phyloP scores from a whole-genome alignment of 2,888 invertebrate genomes.

The Dorcus hopei region DNA sequence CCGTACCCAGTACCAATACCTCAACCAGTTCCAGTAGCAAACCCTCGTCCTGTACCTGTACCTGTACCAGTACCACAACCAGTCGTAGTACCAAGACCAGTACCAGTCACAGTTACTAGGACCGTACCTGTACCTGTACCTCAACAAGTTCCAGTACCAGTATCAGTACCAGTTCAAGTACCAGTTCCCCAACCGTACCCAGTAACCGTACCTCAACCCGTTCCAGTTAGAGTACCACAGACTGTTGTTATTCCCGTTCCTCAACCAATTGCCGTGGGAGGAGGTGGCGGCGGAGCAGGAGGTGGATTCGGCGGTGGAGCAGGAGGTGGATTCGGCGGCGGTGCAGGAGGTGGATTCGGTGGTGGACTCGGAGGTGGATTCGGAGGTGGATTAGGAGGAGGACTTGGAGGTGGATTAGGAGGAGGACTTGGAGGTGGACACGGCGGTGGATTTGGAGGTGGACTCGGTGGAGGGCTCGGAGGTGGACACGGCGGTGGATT shows the following conservation, averaged over 20 bases:
- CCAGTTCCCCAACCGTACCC: slow-evolving; percentile 56
- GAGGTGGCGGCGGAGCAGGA: slow-evolving; percentile 20
- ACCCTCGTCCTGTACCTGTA: slow-evolving; percentile 52
- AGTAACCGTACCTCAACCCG: slow-evolving; percentile 55
- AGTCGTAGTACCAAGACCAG: slow-evolving; percentile 46
- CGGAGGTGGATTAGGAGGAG: slow-evolving; percentile 21
- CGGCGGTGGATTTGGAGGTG: slow-evolving; percentile 3
- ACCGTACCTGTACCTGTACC: slow-evolving; percentile 45
- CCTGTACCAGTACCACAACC: slow-evolving; percentile 56
- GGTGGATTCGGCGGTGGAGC: slow-evolving; percentile 15
- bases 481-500: slow-evolving; percentile 8
- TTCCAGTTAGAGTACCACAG: slow-evolving; percentile 48
- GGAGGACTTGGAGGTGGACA: slow-evolving; percentile 20
- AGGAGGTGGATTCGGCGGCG: slow-evolving; percentile 21
- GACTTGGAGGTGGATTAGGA: slow-evolving; percentile 19
- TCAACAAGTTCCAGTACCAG: slow-evolving; percentile 44
- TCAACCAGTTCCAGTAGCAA: slow-evolving; percentile 53
- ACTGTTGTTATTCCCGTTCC: slow-evolving; percentile 52
- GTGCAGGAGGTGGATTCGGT: slow-evolving; percentile 23
- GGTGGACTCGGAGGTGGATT: slow-evolving; percentile 25
- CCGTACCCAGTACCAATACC: slow-evolving; percentile 55
- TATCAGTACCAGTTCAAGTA: slow-evolving; percentile 45
- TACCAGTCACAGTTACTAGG: slow-evolving; percentile 43
- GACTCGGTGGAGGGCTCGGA: slow-evolving; percentile 4
- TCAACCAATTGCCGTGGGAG: slow-evolving; percentile 33